phyloP scores from a whole-genome alignment of 2,113 vertebrate genomes.

The Cheilinus undulatus region DNA sequence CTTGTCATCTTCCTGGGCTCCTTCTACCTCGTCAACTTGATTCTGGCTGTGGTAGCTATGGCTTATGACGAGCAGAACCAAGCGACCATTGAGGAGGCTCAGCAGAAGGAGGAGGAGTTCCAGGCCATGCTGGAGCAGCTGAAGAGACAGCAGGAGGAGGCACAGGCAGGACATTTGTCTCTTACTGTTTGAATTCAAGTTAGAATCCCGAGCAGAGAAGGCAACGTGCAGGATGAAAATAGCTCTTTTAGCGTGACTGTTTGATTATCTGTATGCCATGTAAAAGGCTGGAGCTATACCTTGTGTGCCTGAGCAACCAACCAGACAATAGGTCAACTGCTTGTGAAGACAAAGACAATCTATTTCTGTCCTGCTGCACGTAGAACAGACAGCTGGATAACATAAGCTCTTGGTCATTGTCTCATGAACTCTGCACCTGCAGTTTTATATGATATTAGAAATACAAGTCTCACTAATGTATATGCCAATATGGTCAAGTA shows the following conservation, averaged over 20 bases:
- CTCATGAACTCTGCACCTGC: too few species aligned
- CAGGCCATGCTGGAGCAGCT: conserved; percentile 97
- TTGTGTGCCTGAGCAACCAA: background rate
- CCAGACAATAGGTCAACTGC: background rate
- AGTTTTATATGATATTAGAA: too few species aligned
- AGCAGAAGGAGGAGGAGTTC: conserved; percentile 97
- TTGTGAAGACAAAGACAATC: conserved; percentile 2
- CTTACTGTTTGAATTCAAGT: background rate
- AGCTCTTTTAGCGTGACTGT: too few species aligned
- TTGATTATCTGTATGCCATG: background rate
- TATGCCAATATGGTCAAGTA: too few species aligned
- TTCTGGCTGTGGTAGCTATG: conserved; percentile 98
- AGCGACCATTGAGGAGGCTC: conserved; percentile 94
- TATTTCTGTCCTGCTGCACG: conserved; percentile 3
- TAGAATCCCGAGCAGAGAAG: background rate
- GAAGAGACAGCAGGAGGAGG: conserved; percentile 97
- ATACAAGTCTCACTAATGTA: too few species aligned
- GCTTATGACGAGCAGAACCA: conserved; percentile 99
- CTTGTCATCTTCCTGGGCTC: conserved; percentile 99
- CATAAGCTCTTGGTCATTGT: too few species aligned
- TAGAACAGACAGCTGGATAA: background rate
- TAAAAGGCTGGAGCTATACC: background rate
- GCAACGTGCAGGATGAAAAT: too few species aligned
- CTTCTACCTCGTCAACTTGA: conserved; percentile 97
- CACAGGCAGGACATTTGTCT: conserved; percentile 85